Evolutionary conservation across 1,140 invertebrate genomes (phyloP).

Genomic region (Brachystomella parvula): DNA sequence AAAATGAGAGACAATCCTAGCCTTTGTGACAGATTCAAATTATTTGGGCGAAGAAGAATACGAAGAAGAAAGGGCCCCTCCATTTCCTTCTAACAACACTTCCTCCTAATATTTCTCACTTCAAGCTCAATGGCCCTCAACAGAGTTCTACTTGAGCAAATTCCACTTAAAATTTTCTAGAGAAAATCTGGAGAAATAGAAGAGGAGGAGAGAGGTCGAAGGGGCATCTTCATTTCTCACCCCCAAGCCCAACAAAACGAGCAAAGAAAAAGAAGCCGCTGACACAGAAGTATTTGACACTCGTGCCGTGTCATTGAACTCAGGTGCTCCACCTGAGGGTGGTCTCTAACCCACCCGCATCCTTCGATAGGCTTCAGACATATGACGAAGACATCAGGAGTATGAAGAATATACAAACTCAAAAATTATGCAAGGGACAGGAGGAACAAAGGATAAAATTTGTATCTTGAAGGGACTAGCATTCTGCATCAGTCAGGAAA

Average conservation of each 20-base stretch:
- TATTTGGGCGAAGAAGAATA: constrained; percentile 12
- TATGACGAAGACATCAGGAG: too few species aligned
- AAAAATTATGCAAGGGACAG: too few species aligned
- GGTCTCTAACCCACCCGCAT: too few species aligned
- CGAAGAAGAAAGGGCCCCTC: background rate
- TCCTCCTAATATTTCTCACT: constrained; percentile 11
- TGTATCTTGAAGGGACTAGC: too few species aligned
- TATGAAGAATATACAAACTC: too few species aligned
- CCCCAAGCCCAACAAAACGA: too few species aligned
- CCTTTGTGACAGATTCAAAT: constrained; percentile 25
- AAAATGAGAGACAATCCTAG: constrained; percentile 28
- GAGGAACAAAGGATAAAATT: too few species aligned
- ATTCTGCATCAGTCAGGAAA: too few species aligned
- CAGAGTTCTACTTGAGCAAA: background rate
- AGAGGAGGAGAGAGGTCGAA: background rate
- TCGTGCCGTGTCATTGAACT: background rate
- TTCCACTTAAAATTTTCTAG: background rate
- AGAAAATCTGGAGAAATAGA: background rate
- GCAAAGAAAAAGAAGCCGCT: too few species aligned
- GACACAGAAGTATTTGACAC: too few species aligned
- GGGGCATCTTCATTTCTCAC: too few species aligned
- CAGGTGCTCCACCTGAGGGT: background rate
- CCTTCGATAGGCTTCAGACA: too few species aligned
- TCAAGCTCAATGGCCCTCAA: constrained; percentile 23
- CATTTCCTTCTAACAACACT: background rate